Percentiles rank a stretch among this genome's conserved stretches.
These are phyloP conservation scores for Mnemiopsis leidyi DNA, from an alignment of 37 sponge, comb jelly and placozoan genomes.

Conservation along the genomic window DNA sequence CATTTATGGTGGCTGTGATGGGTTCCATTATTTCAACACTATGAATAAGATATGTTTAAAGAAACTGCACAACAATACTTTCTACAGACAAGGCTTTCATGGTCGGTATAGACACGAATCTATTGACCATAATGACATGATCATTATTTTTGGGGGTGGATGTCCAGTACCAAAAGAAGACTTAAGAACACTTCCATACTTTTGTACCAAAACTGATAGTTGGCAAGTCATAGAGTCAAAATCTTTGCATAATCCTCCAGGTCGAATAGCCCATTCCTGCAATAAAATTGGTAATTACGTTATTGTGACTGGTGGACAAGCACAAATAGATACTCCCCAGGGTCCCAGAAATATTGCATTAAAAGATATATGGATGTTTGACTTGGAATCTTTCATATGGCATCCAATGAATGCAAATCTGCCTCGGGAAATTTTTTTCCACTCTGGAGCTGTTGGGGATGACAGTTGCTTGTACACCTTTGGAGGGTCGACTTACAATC, in stretches of 20 bases:
- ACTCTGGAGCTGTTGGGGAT: neutral
- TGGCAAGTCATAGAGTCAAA: neutral
- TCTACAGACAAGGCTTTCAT: neutral
- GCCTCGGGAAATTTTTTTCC: neutral
- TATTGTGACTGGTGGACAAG: constrained; percentile 6
- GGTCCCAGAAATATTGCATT: neutral
- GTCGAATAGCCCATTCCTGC: constrained; percentile 26
- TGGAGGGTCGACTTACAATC: constrained; percentile 10
- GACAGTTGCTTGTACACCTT: constrained; percentile 1
- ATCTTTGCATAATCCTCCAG: neutral
- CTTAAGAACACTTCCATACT: constrained; percentile 15
- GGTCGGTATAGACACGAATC: constrained; percentile 42
- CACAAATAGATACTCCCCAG: neutral
- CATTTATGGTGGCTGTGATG: constrained; percentile 43
- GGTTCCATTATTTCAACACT: constrained; percentile 25
- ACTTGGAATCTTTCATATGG: neutral
- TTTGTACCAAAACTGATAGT: constrained; percentile 33
- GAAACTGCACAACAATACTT: neutral
- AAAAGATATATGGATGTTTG: constrained; percentile 18
- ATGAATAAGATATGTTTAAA: constrained; percentile 4
- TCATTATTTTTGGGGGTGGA: constrained; percentile 49
- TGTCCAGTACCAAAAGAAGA: neutral
- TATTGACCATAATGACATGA: neutral
- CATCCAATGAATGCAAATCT: neutral
- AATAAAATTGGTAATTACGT: neutral